These are phyloP conservation scores for Scarus forsteni DNA, from an alignment of 2,797 vertebrate genomes.

Conservation along the genomic window DNA sequence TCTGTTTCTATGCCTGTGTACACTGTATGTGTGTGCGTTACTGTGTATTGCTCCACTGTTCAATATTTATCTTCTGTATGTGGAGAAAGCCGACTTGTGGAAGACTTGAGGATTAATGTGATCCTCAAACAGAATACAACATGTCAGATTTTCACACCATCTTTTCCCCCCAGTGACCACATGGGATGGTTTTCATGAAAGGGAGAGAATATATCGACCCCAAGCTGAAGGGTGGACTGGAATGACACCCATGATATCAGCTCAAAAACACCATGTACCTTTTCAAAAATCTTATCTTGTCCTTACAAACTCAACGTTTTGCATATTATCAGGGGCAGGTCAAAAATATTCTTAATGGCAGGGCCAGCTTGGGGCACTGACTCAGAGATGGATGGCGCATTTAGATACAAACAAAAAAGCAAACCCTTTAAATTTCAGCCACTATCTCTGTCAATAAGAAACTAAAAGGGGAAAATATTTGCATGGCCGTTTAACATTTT, in stretches of 20 bases:
- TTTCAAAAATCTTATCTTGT: no score
- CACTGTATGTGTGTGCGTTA: not conserved
- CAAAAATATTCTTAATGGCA: no score
- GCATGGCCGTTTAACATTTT: no score
- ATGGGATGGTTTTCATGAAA: conserved; percentile 42
- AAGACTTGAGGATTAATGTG: conserved; percentile 69
- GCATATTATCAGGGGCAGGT: no score
- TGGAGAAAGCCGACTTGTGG: conserved; percentile 46
- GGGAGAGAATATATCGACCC: conserved; percentile 44
- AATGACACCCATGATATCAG: conserved; percentile 16
- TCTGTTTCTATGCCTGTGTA: conserved; percentile 13
- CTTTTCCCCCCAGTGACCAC: conserved; percentile 46
- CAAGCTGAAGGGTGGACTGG: conserved; percentile 9
- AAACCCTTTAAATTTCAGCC: no score
- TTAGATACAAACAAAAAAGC: no score
- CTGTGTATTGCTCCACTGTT: conserved; percentile 34
- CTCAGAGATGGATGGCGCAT: no score
- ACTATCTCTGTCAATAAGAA: no score
- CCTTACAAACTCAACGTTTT: no score
- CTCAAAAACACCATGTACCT: not conserved
- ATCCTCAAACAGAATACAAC: conserved; percentile 75
- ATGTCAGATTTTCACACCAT: conserved; percentile 69
- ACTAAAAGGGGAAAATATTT: no score
- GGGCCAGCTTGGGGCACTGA: no score
- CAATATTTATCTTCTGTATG: conserved; percentile 59